Conservation (phyloP, 2,113 vertebrate genomes). For the Carassius gibelio region DNA sequence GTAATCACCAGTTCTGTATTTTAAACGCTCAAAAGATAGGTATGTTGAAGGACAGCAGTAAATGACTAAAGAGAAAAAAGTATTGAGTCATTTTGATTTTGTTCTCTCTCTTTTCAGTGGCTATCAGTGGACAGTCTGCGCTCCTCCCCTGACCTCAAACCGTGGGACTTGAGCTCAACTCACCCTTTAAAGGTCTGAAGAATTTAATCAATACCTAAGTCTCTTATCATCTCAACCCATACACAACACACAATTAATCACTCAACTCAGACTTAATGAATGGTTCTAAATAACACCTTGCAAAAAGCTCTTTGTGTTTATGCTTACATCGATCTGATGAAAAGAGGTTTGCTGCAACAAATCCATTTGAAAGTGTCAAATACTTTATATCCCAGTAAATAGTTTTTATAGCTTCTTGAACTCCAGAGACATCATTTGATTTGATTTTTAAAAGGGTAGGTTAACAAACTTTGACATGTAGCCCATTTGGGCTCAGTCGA, state of each 20-base stretch:
- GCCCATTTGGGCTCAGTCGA: neutral
- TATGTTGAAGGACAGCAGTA: neutral
- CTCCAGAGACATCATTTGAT: constrained; percentile 5
- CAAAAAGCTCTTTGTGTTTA: constrained; percentile 55
- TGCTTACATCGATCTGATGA: constrained; percentile 64
- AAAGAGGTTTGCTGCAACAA: constrained; percentile 48
- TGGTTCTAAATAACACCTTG: constrained; percentile 61
- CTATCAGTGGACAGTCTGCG: neutral
- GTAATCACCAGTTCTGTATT: too few relatives aligned
- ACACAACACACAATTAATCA: constrained; percentile 61
- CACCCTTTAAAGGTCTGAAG: constrained; percentile 53
- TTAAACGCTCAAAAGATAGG: too few relatives aligned
- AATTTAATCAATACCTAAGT: constrained; percentile 69
- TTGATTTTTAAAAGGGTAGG: constrained; percentile 1
- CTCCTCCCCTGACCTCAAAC: neutral
- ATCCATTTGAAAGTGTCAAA: constrained; percentile 58
- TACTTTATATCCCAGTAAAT: constrained; percentile 2
- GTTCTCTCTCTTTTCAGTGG: neutral
- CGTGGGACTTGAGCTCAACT: neutral
- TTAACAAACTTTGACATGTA: neutral
- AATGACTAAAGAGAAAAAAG: neutral
- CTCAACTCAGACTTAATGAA: constrained; percentile 63
- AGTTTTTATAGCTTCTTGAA: constrained; percentile 11
- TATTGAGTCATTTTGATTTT: neutral
- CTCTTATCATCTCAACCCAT: constrained; percentile 63